Conservation (phyloP, 1,140 invertebrate species). For the Trissolcus basalis region DNA sequence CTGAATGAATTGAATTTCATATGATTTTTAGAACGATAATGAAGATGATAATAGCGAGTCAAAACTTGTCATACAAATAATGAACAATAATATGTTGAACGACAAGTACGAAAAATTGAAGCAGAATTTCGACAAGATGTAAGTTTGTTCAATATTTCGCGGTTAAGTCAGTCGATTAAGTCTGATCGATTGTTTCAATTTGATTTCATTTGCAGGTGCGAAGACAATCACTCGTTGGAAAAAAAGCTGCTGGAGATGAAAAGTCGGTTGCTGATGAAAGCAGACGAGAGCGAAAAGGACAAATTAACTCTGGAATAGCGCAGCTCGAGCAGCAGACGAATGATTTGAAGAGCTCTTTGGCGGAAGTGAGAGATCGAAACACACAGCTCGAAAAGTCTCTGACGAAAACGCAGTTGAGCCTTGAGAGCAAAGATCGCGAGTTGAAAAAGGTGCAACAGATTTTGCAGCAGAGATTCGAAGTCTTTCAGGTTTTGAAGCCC, state of each 20-base stretch:
- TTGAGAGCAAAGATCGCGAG: slow-evolving; percentile 30
- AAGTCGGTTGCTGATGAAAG: slow-evolving; percentile 16
- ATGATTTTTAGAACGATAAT: neutral
- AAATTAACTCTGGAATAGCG: slow-evolving; percentile 26
- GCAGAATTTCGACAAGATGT: slow-evolving; percentile 25
- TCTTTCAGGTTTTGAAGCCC: slow-evolving; percentile 21
- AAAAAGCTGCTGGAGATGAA: slow-evolving; percentile 23
- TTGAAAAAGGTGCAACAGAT: slow-evolving; percentile 23
- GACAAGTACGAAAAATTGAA: slow-evolving; percentile 29
- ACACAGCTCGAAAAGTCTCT: slow-evolving; percentile 27
- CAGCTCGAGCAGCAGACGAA: slow-evolving; percentile 20
- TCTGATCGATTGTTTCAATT: neutral
- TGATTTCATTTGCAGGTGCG: slow-evolving; percentile 1
- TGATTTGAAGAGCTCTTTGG: slow-evolving; percentile 21
- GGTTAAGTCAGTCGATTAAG: no score
- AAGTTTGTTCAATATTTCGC: slow-evolving; percentile 6
- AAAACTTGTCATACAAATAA: slow-evolving; percentile 3
- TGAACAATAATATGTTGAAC: slow-evolving; percentile 13
- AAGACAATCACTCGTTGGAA: slow-evolving; percentile 7
- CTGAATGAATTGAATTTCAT: neutral
- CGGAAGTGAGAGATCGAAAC: slow-evolving; percentile 27
- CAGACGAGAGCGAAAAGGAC: slow-evolving; percentile 15
- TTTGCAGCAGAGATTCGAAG: slow-evolving; percentile 25
- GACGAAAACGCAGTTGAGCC: slow-evolving; percentile 7
- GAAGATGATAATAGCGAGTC: slow-evolving; percentile 5